Evolutionary conservation across 2,797 vertebrate species (phyloP), one percentile per base, ranked within the genome.

Genomic region (Enteromius radiatus): DNA sequence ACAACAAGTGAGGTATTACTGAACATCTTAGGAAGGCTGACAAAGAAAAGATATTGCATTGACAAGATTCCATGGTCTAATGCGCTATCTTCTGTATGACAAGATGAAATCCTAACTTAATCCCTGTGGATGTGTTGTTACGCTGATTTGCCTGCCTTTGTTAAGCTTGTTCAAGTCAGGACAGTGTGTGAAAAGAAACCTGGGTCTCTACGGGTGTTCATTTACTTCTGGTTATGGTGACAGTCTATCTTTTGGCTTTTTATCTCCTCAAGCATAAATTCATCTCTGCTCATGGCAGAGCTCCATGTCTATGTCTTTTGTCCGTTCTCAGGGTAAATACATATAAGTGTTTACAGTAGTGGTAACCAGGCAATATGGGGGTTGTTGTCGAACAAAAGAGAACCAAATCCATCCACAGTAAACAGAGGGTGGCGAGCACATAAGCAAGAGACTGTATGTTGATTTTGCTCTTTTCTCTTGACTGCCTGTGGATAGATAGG

Each of bases 261-360:
- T 23, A 38, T 70, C 11, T 54, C 28, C 36, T 64, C 28, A n/a
- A 73, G 31, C 15, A 23, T 52, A 74, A 49, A 64, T 52, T 49
- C 2, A 64, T 49, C 56, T 73, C 41, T 49, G 28, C 69, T 52
- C 69, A 49, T 63, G 68, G 54, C 31, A 74, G 45, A 52, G 43
- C 43, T 49, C 15, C n/a, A 43, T 43, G 17, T 65, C 12, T 43
- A 11, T 31, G 65, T 74, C 41, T 61, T 56, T 82, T 80, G 49
- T 78, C 41, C 28, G 33, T 41, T 64, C 74, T 63, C 21, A 78
- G 33, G 38, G 75, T 80, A 86, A 86, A 82, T 64, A 81, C 17
- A 52, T 36, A 43, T 54, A 41, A 84, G 36, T 86, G 81, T 85
- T 84, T 87, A 84, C 81, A 64, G 71, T 63, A 65, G 56, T 84